Evolutionary conservation across 2,797 vertebrate species (phyloP).

Genomic region (Xiphorhynchus erythropygius): DNA sequence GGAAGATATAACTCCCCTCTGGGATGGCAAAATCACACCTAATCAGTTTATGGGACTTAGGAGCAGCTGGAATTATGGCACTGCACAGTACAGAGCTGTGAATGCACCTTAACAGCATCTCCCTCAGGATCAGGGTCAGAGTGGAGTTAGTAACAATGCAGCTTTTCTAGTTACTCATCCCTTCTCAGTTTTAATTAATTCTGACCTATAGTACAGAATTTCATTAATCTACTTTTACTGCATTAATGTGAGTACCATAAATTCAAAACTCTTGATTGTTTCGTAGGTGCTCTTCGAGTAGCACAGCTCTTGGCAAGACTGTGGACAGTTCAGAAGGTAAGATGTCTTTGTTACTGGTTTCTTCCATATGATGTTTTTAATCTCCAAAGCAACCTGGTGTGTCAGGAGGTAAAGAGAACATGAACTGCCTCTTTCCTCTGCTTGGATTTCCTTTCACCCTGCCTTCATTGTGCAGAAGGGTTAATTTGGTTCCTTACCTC

Average conservation of each 20-base stretch:
- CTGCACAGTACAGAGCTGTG: not conserved
- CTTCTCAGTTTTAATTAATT: not conserved
- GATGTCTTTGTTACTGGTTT: not conserved
- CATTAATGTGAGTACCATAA: not conserved
- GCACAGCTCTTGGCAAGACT: slow-evolving; percentile 67
- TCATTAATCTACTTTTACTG: not conserved
- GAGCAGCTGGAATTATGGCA: accelerated
- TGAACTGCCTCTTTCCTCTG: not conserved
- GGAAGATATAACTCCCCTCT: accelerated
- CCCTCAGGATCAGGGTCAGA: not conserved
- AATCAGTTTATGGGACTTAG: accelerated
- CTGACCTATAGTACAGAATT: not conserved
- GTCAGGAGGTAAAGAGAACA: not conserved
- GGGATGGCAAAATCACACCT: accelerated
- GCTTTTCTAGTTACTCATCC: not conserved
- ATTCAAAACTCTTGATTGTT: not conserved
- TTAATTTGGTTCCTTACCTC: not conserved
- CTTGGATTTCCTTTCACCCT: not conserved
- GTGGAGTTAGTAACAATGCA: not conserved
- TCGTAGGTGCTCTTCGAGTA: slow-evolving; percentile 78
- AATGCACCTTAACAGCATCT: accelerated
- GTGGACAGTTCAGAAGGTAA: slow-evolving; percentile 76
- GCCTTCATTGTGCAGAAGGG: not conserved
- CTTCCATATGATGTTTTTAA: not conserved
- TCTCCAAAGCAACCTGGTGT: not conserved